Evolutionary conservation across 2,888 invertebrate genomes (phyloP), one percentile per base, ranked within the genome.

Genomic region (Notodonta ziczac): DNA sequence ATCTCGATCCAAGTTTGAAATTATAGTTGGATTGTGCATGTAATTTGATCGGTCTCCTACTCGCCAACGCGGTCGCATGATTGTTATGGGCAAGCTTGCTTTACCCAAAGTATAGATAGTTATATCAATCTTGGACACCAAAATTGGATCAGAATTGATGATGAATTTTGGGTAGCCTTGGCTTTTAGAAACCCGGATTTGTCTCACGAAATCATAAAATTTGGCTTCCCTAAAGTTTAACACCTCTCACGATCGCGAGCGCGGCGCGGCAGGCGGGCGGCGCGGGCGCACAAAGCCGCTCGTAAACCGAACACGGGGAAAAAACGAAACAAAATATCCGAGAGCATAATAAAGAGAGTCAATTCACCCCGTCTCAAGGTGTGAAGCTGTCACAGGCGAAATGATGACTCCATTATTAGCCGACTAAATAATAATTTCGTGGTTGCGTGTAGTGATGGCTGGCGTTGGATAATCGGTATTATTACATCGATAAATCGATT

Each of bases 341-440:
- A 73, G 82, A 84, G 76, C 72, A 87, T 87, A 87, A 88, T 89
- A 89, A 87, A 87, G 88, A 89, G 85, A 89, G 88, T 88, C 87
- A 85, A 89, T 90, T 88, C 90, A 85, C 84, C 76, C 78, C 84
- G 83, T 84, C 85, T 84, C 88, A 86, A 91, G 92, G 93, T 93
- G 93, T 92, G 91, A 93, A 93, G 87, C 93, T 93, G 93, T 93
- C 92, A 90, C 83, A 89, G 79, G 76, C 81, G 86, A 87, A 89
- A 90, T 89, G 92, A 93, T 89, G 90, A 86, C 91, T 93, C 89
- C 91, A 91, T 93, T 92, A 93, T 91, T 91, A 93, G 76, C 83
- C 88, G 86, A 78, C 87, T 86, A 89, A 90, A 89, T 90, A 90
- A 90, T 89, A 88, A 90, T 83, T 81, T 81, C 78, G 72, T 71